These are phyloP conservation scores for Cavia aperea DNA, from an alignment of 2,113 vertebrate genomes.

Conservation along the genomic window DNA sequence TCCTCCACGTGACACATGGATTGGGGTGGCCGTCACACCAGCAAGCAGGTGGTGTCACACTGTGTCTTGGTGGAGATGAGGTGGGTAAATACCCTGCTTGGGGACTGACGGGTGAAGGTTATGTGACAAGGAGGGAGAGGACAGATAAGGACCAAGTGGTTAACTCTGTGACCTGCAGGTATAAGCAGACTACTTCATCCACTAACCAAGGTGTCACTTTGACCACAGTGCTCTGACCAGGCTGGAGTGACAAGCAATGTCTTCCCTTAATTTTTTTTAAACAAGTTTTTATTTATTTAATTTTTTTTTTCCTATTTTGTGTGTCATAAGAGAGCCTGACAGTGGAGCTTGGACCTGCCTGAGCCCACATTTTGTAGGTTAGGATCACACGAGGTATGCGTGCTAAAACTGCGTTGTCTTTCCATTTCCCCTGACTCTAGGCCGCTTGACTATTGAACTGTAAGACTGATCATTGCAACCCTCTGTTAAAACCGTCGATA, in stretches of 20 bases:
- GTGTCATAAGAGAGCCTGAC: not conserved
- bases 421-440: not conserved
- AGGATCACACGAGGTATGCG: fast-evolving
- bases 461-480: not conserved
- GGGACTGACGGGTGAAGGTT: not conserved
- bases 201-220: not conserved
- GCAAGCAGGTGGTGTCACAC: not conserved
- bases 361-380: not conserved
- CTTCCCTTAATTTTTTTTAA: not conserved
- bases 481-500: not conserved
- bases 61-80: not conserved
- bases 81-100: not conserved
- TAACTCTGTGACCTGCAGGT: not conserved
- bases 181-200: not conserved
- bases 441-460: not conserved
- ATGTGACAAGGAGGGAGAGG: not conserved
- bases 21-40: not conserved
- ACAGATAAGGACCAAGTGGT: not conserved
- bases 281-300: not conserved
- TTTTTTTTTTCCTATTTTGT: not conserved
- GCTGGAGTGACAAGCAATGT: not conserved
- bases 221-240: too few relatives aligned
- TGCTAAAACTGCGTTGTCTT: too few relatives aligned
- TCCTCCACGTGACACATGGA: not conserved
- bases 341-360: not conserved